A percentile compares a stretch with the other conserved stretches of the same genome.
Evolutionary conservation across 2,888 invertebrate genomes (phyloP).

Genomic region (Autographa gamma): DNA sequence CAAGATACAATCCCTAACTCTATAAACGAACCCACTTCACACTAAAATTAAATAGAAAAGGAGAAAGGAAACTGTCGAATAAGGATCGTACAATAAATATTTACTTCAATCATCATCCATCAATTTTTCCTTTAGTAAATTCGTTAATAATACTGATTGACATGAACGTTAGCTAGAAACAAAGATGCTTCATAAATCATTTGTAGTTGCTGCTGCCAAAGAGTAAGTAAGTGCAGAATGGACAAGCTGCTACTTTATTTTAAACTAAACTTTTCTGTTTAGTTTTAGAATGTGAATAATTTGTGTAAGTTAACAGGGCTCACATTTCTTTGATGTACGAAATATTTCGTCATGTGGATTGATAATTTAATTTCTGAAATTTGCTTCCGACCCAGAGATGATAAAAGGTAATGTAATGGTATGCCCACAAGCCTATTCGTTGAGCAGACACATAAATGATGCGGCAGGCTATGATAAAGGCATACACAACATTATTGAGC

Average conservation of each 20-base stretch:
- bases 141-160: constrained; percentile 52
- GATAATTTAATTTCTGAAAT: too few relatives aligned
- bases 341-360: too few relatives aligned
- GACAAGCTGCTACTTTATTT: not conserved
- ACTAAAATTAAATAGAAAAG: not conserved
- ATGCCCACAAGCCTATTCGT: too few relatives aligned
- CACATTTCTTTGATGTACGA: too few relatives aligned
- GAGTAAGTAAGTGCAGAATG: constrained; percentile 11
- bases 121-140: constrained; percentile 34
- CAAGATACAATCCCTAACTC: not conserved
- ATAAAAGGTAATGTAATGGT: too few relatives aligned
- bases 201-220: constrained; percentile 21
- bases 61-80: constrained; percentile 4
- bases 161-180: constrained; percentile 37
- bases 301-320: too few relatives aligned
- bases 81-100: constrained; percentile 14
- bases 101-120: constrained; percentile 27
- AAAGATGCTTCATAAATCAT: constrained; percentile 52
- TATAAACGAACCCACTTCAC: not conserved
- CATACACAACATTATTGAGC: too few relatives aligned
- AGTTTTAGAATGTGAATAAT: too few relatives aligned
- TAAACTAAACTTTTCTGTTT: not conserved
- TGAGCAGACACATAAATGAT: too few relatives aligned
- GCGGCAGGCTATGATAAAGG: too few relatives aligned
- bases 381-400: too few relatives aligned